Evolutionary conservation across 2,113 vertebrate species (phyloP).

Genomic region (Steatornis caripensis): DNA sequence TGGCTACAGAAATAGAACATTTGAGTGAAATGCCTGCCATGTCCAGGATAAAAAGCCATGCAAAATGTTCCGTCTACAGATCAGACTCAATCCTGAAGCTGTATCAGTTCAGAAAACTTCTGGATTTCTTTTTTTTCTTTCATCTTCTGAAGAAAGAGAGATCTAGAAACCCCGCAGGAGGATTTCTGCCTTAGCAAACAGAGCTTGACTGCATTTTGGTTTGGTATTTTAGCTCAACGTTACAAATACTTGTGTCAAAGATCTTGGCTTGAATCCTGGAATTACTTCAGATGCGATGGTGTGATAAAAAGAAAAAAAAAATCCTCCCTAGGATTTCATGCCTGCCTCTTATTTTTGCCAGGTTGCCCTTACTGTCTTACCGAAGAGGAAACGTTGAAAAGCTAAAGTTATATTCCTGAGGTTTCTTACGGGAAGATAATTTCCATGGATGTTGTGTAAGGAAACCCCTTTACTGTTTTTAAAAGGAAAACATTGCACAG

Average conservation of each 20-base stretch:
- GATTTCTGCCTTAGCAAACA: conserved; percentile 7
- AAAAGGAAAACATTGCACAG: background rate
- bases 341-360: background rate
- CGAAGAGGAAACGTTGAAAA: background rate
- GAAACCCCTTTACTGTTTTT: background rate
- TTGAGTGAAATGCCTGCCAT: background rate
- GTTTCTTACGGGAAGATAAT: background rate
- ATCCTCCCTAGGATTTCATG: background rate
- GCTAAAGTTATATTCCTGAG: background rate
- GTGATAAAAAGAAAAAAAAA: conserved; percentile 48
- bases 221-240: conserved; percentile 8
- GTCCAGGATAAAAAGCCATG: background rate
- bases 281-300: background rate
- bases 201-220: background rate
- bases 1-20: conserved; percentile 18
- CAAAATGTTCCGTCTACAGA: background rate
- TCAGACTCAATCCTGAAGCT: background rate
- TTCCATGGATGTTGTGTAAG: background rate
- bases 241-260: conserved; percentile 43
- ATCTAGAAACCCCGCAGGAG: background rate
- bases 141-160: background rate
- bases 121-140: background rate
- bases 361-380: background rate
- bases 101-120: background rate
- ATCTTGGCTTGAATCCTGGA: conserved; percentile 47